A percentile compares a stretch with the other conserved stretches of the same genome.
phyloP scores from a whole-genome alignment of 2,888 invertebrate genomes.

The Drosophila barbarae region DNA sequence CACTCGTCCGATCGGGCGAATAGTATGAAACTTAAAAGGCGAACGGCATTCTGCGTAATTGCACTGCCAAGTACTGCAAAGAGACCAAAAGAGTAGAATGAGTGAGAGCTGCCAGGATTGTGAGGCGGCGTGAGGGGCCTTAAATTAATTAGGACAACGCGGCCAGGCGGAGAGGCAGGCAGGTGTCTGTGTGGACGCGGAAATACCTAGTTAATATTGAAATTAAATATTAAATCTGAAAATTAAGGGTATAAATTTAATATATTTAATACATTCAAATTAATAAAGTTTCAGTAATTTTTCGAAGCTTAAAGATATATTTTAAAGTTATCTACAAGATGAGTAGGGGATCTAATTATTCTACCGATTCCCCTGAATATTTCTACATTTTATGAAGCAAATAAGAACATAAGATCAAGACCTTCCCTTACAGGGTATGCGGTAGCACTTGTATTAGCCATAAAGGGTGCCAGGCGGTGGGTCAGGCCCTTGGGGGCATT shows the following conservation, averaged over 20 bases:
- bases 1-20: slow-evolving; percentile 28
- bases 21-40: slow-evolving; percentile 44
- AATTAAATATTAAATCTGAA: neutral
- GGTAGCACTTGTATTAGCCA: slow-evolving; percentile 31
- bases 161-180: slow-evolving; percentile 7
- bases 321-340: neutral
- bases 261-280: neutral
- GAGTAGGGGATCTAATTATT: neutral
- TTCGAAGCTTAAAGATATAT: neutral
- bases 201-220: neutral
- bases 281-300: neutral
- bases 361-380: no score
- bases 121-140: neutral
- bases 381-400: neutral
- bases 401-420: no score
- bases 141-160: slow-evolving; percentile 46
- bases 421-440: slow-evolving; percentile 4
- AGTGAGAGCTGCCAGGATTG: slow-evolving; percentile 24
- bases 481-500: slow-evolving; percentile 26
- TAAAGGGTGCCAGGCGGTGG: neutral
- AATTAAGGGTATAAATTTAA: no score
- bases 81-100: slow-evolving; percentile 16
- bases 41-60: slow-evolving; percentile 50
- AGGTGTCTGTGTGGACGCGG: neutral
- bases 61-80: slow-evolving; percentile 48